These are phyloP conservation scores for Drosophila nr. fundita DNA, from an alignment of 2,888 invertebrate genomes.

Conservation along the genomic window DNA sequence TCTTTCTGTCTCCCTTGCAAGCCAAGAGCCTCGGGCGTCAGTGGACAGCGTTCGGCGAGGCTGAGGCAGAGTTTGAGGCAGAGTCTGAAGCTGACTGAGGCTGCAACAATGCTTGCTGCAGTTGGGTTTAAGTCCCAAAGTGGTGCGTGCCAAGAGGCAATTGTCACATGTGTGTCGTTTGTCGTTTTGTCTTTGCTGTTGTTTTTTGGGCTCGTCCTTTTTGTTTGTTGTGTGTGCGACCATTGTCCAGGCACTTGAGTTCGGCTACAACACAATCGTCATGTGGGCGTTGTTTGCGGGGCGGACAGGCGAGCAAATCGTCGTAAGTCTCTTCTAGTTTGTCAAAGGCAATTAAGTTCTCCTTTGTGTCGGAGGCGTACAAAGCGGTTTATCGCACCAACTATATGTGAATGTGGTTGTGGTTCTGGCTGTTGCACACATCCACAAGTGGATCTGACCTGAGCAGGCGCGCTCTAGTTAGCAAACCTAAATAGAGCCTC, in stretches of 20 bases:
- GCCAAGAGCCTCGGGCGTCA: constrained; percentile 64
- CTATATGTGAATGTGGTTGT: constrained; percentile 6
- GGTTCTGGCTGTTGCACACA: background rate
- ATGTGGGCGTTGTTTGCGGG: constrained; percentile 57
- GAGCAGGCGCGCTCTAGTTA: constrained; percentile 58
- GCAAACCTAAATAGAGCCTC: constrained; percentile 60
- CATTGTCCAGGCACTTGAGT: constrained; percentile 58
- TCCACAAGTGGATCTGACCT: background rate
- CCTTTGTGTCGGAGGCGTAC: constrained; percentile 58
- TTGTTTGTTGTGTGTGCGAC: constrained; percentile 18
- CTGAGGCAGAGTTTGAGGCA: constrained; percentile 9
- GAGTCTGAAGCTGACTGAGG: constrained; percentile 1
- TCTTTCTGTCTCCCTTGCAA: constrained; percentile 23
- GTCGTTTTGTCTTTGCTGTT: constrained; percentile 27
- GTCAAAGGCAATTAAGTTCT: constrained; percentile 74
- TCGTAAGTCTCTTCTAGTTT: constrained; percentile 51
- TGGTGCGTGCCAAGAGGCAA: constrained; percentile 68
- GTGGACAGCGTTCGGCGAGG: constrained; percentile 21
- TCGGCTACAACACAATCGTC: constrained; percentile 13
- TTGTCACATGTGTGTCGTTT: constrained; percentile 61
- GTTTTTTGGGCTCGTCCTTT: constrained; percentile 23
- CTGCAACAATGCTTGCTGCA: background rate
- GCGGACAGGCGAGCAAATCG: constrained; percentile 62
- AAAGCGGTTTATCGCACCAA: constrained; percentile 53
- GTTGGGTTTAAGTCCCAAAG: constrained; percentile 6